Conservation (phyloP, 2,113 vertebrate species). For the Hucho hucho region DNA sequence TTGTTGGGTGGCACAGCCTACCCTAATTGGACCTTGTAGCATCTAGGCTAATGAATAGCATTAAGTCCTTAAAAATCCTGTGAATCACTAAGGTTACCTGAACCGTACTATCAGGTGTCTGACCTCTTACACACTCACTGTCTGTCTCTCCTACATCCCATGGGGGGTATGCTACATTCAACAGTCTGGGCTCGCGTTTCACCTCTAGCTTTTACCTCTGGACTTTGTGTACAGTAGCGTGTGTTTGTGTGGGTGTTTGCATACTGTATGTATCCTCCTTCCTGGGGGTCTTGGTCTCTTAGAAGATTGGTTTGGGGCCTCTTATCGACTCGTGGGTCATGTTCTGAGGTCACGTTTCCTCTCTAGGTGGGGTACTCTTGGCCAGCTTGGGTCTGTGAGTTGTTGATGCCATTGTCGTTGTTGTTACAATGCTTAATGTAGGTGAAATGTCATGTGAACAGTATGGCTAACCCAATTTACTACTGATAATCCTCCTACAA, state of each 20-base stretch:
- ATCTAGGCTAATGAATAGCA: too few species aligned
- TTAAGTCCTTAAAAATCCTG: conserved; percentile 18
- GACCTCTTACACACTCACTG: conserved; percentile 47
- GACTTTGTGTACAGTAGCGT: conserved; percentile 6
- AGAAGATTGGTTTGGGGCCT: conserved; percentile 36
- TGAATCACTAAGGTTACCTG: conserved; percentile 42
- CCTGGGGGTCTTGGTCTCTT: conserved; percentile 29
- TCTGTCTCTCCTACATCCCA: conserved; percentile 22
- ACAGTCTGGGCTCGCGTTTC: too few species aligned
- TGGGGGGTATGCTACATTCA: too few species aligned
- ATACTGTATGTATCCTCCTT: neutral
- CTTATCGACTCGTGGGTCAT: conserved; percentile 18
- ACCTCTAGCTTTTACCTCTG: too few species aligned
- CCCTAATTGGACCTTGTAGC: too few species aligned
- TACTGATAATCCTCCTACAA: too few species aligned
- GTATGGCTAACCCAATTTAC: too few species aligned
- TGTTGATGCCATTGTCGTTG: neutral
- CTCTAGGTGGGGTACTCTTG: neutral
- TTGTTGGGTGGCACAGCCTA: too few species aligned
- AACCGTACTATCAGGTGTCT: conserved; percentile 52
- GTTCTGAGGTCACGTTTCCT: conserved; percentile 42
- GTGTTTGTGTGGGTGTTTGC: conserved; percentile 18
- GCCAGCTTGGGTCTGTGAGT: neutral
- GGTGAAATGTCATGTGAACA: too few species aligned
- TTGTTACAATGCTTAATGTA: too few species aligned